Percentiles rank a stretch among this genome's conserved stretches.
phyloP scores from a whole-genome alignment of 2,888 invertebrate genomes.

The Caenorhabditis sp. region DNA sequence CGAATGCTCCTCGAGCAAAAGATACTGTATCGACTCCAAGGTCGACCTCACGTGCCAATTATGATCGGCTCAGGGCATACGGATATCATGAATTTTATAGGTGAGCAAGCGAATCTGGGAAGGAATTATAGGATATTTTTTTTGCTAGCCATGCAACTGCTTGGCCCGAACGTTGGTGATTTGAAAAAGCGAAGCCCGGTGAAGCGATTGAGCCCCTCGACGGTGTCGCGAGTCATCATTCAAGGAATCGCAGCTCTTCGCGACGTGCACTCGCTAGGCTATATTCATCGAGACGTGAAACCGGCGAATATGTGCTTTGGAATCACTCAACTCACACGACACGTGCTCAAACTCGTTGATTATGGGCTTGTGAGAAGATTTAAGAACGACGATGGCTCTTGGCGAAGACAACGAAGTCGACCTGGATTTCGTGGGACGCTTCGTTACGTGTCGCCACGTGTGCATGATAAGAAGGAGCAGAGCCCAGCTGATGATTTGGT shows the following conservation, averaged over 20 bases:
- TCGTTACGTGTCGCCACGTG: constrained; percentile 60
- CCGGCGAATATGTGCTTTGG: constrained; percentile 63
- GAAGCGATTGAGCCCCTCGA: constrained; percentile 44
- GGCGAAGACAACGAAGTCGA: constrained; percentile 24
- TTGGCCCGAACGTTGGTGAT: constrained; percentile 57
- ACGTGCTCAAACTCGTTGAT: constrained; percentile 47
- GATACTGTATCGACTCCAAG: constrained; percentile 50
- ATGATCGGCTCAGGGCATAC: constrained; percentile 40
- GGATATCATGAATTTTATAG: constrained; percentile 38
- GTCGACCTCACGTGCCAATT: constrained; percentile 41
- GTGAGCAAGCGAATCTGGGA: not conserved
- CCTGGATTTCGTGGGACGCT: constrained; percentile 61
- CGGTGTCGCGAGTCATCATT: constrained; percentile 49
- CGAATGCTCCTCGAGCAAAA: constrained; percentile 59
- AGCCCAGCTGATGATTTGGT: constrained; percentile 52
- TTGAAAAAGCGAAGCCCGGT: constrained; percentile 52
- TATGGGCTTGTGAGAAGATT: constrained; percentile 55
- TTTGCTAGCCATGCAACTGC: constrained; percentile 53
- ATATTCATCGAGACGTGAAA: constrained; percentile 61
- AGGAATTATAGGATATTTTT: not conserved
- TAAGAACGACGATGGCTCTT: constrained; percentile 42
- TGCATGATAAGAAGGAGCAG: constrained; percentile 51
- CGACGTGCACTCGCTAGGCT: constrained; percentile 58
- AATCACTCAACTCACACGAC: constrained; percentile 48
- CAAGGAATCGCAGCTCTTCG: constrained; percentile 58